These are phyloP conservation scores for Sphenopsis melanotis DNA, from an alignment of 2,797 vertebrate species.

Conservation along the genomic window DNA sequence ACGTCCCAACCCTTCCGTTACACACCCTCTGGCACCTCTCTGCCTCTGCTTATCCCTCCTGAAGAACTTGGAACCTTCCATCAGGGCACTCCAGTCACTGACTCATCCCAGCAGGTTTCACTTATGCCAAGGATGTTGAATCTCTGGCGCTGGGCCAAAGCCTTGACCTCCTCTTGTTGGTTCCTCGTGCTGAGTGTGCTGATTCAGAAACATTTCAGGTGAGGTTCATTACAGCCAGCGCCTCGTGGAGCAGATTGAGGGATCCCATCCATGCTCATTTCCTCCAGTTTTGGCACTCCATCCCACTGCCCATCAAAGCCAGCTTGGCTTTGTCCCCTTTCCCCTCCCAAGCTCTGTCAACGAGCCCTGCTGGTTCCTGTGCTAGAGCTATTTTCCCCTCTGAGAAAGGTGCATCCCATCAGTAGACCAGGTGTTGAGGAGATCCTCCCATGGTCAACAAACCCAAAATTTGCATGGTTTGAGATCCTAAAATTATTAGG, in stretches of 20 bases:
- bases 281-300: neutral
- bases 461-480: neutral
- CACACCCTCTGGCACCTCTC: neutral
- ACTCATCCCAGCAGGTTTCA: neutral
- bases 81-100: neutral
- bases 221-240: neutral
- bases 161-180: neutral
- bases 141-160: no score
- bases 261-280: neutral
- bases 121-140: no score
- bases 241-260: neutral
- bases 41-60: no score
- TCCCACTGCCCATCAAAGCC: neutral
- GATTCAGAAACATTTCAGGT: neutral
- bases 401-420: neutral
- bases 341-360: neutral
- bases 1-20: neutral
- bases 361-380: accelerated
- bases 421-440: neutral
- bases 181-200: accelerated
- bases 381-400: no score
- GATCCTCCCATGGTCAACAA: neutral
- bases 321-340: neutral
- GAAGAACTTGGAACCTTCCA: neutral
- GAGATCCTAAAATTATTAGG: neutral